phyloP scores from a whole-genome alignment of 2,888 invertebrate species.

The Eupithecia centaureata region DNA sequence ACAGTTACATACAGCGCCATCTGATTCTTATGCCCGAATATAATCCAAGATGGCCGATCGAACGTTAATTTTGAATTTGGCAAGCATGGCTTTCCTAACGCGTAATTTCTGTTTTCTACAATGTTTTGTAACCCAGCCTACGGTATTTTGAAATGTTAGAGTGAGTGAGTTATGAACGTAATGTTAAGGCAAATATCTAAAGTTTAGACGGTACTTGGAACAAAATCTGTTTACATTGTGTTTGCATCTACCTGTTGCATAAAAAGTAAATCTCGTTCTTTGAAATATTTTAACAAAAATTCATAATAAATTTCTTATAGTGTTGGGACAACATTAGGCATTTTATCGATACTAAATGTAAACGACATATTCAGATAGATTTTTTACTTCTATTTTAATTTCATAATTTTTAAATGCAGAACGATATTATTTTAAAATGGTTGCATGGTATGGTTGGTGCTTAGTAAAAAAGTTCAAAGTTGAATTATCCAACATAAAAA shows the following conservation, averaged over 20 bases:
- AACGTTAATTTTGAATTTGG: slow-evolving; percentile 1
- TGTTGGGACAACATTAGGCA: not conserved
- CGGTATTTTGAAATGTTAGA: slow-evolving; percentile 47
- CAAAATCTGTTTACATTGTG: not conserved
- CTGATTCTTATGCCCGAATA: not conserved
- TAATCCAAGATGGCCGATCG: slow-evolving; percentile 3
- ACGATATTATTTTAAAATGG: not conserved
- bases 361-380: not conserved
- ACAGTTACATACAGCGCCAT: slow-evolving; percentile 1
- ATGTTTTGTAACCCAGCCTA: slow-evolving; percentile 60
- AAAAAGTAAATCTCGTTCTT: not conserved
- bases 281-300: not conserved
- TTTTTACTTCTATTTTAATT: not conserved
- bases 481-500: too few species aligned
- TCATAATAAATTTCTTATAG: not conserved
- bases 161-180: slow-evolving; percentile 38
- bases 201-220: not conserved
- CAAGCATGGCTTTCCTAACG: slow-evolving; percentile 9
- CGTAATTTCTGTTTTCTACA: slow-evolving; percentile 27
- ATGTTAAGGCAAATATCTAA: slow-evolving; percentile 27
- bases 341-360: not conserved
- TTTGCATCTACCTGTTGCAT: not conserved
- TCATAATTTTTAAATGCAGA: not conserved
- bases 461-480: not conserved
- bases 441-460: not conserved